Base-by-base conservation (phyloP, 2,888 invertebrate genomes). In the Chloroclysta siterata region DNA sequence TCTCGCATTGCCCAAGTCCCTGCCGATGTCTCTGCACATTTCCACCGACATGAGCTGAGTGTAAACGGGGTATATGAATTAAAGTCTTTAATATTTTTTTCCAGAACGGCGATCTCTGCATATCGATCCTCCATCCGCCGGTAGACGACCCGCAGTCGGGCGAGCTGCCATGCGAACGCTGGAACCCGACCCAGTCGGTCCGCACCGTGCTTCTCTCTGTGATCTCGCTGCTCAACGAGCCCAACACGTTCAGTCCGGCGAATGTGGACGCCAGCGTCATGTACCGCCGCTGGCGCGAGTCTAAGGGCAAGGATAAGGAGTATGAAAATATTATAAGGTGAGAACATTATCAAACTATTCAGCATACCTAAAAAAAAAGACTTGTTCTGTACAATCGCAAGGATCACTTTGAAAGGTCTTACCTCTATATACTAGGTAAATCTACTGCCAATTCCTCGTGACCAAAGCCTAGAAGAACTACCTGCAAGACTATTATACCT, bases 141-240 rank as follows among this genome's bases (percentile, higher is more conserved):
- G 97, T 99, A 62, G 99, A 99, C 90, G 99, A 99, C 93, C 99
- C 99, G 42, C 99, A 99, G 85, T 99, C 98, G 78, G 99, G 99
- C 29, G 99, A 99, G 89, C 91, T 99, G 80, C 99, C 99, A 0
- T 99, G 99, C 92, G 99, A 99, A 93, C 96, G 99, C 89, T 99
- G 99, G 99, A 99, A 99, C 94, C 99, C 99, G 59, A 99, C 99
- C 73, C 99, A 99, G 94, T 99, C 98, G 83, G 99, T 99, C 83
- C 97, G 99, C 87, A 99, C 99, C 56, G 98, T 99, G 80, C 95
- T 99, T 72, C 94, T 99, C 68, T 99, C 99, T 68, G 99, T 99
- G 77, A 99, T 99, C 84, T 99, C 99, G 14, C 95, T 99, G 72
- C 94, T 99, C 81, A 99, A 99, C 94, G 99, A 99, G 94, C 99